A percentile compares a stretch with the other conserved stretches of the same genome.
Conservation (phyloP, 1,140 invertebrate species). For the Ceratosolen fusciceps region DNA sequence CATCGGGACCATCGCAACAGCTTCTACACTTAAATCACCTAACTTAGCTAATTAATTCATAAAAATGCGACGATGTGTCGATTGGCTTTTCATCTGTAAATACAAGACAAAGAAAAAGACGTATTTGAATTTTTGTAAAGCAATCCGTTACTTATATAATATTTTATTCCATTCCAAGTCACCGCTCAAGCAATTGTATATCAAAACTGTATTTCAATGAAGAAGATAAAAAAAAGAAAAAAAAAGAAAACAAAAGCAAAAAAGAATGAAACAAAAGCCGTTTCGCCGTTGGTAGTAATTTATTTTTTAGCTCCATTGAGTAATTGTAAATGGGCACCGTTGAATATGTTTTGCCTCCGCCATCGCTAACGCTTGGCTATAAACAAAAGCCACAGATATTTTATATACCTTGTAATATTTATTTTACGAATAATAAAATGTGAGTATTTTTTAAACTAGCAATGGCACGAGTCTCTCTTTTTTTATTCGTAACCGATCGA, state of each 20-base stretch:
- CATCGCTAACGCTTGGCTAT: constrained; percentile 29
- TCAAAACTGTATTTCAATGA: too few species aligned
- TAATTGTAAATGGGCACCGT: constrained; percentile 37
- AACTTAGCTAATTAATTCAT: constrained; percentile 40
- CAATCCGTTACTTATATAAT: constrained; percentile 42
- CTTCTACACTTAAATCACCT: constrained; percentile 61
- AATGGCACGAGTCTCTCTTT: too few species aligned
- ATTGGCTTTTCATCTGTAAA: constrained; percentile 48
- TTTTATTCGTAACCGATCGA: too few species aligned
- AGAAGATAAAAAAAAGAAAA: too few species aligned
- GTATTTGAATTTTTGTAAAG: constrained; percentile 50
- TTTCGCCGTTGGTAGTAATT: constrained; percentile 33
- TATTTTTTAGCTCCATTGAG: constrained; percentile 34
- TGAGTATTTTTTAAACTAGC: background rate
- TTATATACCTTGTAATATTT: constrained; percentile 35
- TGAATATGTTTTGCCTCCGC: constrained; percentile 33
- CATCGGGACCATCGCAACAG: constrained; percentile 66
- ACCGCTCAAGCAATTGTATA: too few species aligned
- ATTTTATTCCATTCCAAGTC: constrained; percentile 50
- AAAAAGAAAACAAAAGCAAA: too few species aligned
- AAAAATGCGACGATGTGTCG: constrained; percentile 33
- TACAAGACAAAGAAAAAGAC: constrained; percentile 43
- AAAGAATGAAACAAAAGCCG: constrained; percentile 6
- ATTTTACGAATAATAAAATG: background rate
- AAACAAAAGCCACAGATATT: constrained; percentile 47